Conservation (phyloP, 1,140 invertebrate genomes). For the Papilio polyxenes region DNA sequence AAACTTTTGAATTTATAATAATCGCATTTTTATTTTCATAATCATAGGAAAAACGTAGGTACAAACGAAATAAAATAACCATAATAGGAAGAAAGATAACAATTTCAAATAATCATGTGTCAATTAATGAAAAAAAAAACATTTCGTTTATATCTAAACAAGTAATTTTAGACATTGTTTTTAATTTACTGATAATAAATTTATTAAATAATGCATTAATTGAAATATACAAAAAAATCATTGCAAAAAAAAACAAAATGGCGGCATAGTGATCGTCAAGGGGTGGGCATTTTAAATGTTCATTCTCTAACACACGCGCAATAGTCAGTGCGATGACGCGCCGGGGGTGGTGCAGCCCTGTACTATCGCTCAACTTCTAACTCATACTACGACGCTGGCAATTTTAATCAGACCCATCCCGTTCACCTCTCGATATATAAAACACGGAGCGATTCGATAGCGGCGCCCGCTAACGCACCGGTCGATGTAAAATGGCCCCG, state of each 20-base stretch:
- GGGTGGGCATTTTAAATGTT: constrained; percentile 78
- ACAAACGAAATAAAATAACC: too few species aligned
- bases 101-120: too few species aligned
- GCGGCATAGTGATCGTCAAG: constrained; percentile 75
- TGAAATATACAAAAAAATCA: constrained; percentile 50
- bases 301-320: constrained; percentile 78
- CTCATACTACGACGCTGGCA: constrained; percentile 56
- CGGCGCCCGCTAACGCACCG: constrained; percentile 44
- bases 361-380: constrained; percentile 72
- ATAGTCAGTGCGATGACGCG: constrained; percentile 75
- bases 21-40: too few species aligned
- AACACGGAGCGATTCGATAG: not conserved
- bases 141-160: not conserved
- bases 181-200: constrained; percentile 29
- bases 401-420: constrained; percentile 47
- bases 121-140: too few species aligned
- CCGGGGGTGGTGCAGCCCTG: constrained; percentile 63
- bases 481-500: constrained; percentile 54
- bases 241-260: constrained; percentile 68
- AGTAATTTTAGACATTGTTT: not conserved
- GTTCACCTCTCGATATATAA: constrained; percentile 40
- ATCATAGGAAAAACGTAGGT: too few species aligned
- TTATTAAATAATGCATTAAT: constrained; percentile 41
- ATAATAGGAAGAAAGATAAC: too few species aligned
- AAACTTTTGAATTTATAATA: too few species aligned